phyloP scores from a whole-genome alignment of 2,113 vertebrate genomes.

The Oryzias curvinotus region DNA sequence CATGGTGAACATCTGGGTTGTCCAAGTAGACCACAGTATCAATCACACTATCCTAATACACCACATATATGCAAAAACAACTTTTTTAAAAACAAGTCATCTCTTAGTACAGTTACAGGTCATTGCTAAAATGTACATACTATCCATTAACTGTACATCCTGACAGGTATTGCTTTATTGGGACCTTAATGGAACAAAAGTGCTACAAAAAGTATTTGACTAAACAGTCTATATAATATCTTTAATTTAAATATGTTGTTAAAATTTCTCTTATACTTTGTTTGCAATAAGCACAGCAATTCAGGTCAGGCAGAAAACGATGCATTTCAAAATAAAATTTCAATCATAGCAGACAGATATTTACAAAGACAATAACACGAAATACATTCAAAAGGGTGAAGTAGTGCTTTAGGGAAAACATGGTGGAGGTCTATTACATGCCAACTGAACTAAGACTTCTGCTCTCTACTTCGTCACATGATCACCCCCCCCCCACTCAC shows the following conservation, averaged over 20 bases:
- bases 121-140: background rate
- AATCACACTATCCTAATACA: too few relatives aligned
- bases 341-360: constrained; percentile 11
- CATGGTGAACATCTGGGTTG: too few relatives aligned
- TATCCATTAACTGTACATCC: constrained; percentile 4
- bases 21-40: too few relatives aligned
- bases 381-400: background rate
- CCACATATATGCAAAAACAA: too few relatives aligned
- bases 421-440: background rate
- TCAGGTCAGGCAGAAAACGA: constrained; percentile 16
- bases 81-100: background rate
- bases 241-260: constrained; percentile 3
- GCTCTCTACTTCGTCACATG: too few relatives aligned
- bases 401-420: constrained; percentile 6
- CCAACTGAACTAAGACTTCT: too few relatives aligned
- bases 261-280: constrained; percentile 4
- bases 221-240: background rate
- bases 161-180: background rate
- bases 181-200: constrained; percentile 41
- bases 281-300: constrained; percentile 25
- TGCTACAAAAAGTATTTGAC: constrained; percentile 42
- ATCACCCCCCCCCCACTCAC: too few relatives aligned
- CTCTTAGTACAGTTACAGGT: background rate
- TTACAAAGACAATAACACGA: constrained; percentile 2
- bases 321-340: constrained; percentile 21